phyloP scores from a whole-genome alignment of 2,888 invertebrate genomes.

The Heliconius aoede region DNA sequence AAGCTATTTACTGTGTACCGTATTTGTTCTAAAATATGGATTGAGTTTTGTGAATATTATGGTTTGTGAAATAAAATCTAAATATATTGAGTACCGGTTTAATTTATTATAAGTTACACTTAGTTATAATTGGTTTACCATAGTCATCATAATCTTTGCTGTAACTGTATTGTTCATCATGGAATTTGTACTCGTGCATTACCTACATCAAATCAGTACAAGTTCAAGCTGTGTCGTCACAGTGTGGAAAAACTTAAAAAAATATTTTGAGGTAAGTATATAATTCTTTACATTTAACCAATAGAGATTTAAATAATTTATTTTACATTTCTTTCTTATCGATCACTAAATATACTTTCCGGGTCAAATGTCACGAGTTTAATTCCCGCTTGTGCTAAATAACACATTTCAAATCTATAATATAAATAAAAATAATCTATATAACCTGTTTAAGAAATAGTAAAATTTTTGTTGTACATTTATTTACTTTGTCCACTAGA shows the following conservation, averaged over 20 bases:
- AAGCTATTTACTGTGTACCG: too few relatives aligned
- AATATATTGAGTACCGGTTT: too few relatives aligned
- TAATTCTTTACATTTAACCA: neutral
- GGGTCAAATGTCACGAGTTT: slow-evolving; percentile 35
- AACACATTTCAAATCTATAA: neutral
- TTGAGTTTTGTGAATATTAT: too few relatives aligned
- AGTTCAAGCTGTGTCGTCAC: neutral
- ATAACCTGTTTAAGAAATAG: neutral
- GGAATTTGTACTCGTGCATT: too few relatives aligned
- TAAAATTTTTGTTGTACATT: neutral
- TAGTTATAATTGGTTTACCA: too few relatives aligned
- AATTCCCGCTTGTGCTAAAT: slow-evolving; percentile 38
- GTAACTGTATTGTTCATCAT: too few relatives aligned
- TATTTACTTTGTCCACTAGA: neutral
- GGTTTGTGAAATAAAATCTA: too few relatives aligned
- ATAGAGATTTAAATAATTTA: neutral
- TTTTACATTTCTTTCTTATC: slow-evolving; percentile 1
- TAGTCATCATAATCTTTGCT: too few relatives aligned
- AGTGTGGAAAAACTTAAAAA: neutral
- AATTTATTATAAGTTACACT: too few relatives aligned
- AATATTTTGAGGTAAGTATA: neutral
- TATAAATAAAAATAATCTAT: neutral
- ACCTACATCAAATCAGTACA: too few relatives aligned
- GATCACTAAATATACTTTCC: slow-evolving; percentile 28
- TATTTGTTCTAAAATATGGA: too few relatives aligned